These are phyloP conservation scores for Unio delphinus DNA, from an alignment of 2,888 invertebrate species.

Conservation along the genomic window DNA sequence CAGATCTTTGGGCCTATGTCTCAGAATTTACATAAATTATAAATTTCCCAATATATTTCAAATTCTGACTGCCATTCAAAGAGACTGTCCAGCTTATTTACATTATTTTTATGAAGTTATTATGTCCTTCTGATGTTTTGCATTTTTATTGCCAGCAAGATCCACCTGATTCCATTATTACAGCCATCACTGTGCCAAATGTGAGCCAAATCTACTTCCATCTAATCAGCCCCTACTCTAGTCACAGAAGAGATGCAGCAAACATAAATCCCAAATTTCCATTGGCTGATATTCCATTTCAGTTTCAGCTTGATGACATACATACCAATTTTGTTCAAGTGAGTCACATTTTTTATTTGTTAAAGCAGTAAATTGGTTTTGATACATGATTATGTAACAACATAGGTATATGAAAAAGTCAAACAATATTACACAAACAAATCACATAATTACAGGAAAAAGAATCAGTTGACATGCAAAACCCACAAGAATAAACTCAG, in stretches of 20 bases:
- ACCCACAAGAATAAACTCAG: too few relatives aligned
- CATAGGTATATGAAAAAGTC: too few relatives aligned
- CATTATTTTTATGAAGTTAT: neutral
- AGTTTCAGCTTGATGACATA: slow-evolving; percentile 84
- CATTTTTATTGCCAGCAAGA: slow-evolving; percentile 74
- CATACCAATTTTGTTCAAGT: slow-evolving; percentile 89
- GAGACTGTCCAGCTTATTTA: neutral
- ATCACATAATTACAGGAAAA: too few relatives aligned
- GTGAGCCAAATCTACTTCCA: slow-evolving; percentile 81
- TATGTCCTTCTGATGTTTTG: neutral
- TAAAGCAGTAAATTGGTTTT: too few relatives aligned
- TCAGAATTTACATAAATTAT: neutral
- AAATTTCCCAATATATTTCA: neutral
- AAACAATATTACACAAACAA: too few relatives aligned
- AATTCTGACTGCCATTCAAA: too few relatives aligned
- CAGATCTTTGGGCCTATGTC: neutral
- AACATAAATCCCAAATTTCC: slow-evolving; percentile 54
- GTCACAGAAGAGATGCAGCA: slow-evolving; percentile 22
- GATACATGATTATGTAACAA: too few relatives aligned
- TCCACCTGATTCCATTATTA: slow-evolving; percentile 81
- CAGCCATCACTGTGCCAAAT: slow-evolving; percentile 83
- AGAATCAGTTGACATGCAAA: too few relatives aligned
- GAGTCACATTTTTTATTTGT: slow-evolving; percentile 68
- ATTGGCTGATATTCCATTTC: slow-evolving; percentile 78
- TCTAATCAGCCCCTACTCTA: slow-evolving; percentile 52